Base-by-base conservation (phyloP, 2,888 invertebrate genomes). In the Erebia ligea region DNA sequence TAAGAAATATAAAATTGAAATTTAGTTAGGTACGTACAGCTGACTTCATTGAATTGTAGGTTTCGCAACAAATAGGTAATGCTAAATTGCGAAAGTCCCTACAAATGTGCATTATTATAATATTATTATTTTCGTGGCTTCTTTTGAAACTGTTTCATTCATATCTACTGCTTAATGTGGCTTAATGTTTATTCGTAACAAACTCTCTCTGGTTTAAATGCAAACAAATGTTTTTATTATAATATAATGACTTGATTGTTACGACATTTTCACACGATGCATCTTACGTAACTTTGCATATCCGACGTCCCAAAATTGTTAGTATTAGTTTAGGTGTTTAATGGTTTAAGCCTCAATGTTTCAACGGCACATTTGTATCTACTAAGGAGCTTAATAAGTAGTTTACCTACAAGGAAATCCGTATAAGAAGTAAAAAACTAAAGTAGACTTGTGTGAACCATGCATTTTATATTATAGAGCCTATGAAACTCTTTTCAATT, bases 131-230 rank as follows among this genome's bases (percentile, higher is more conserved):
- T 62, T 57, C 66, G 45, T 57, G 66, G 56, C 40, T 66, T 57
- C 42, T 15, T 45, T 40, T 42, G 10, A 17, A 42, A 61, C 19
- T 42, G 42, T 54, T 17, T 50, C 45, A 63, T 63, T 64, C 52
- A 11, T 54, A 65, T 34, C 42, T 1, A 61, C 42, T 21, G 21
- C 17, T 8, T 48, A 8, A 40, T 59, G 17, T 59, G 11, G 21
- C 17, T 1, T 48, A 8, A 40, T 59, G n/a, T 59, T 59, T 17
- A 48, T 66, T 56, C 56, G 10, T 66, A 66, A 66, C 25, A 63
- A 64, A 64, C 64, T 69, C 58, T 69, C 69, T 64, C 69, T 54
- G 64, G 10, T 57, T 57, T 50, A 69, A 69, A 50, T 54, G 58
- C 63, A 69, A 64, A 69, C 68, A 68, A 42, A 64, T 64, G 58